These are phyloP conservation scores for Candidula unifasciata DNA, from an alignment of 2,888 invertebrate species.

Conservation along the genomic window DNA sequence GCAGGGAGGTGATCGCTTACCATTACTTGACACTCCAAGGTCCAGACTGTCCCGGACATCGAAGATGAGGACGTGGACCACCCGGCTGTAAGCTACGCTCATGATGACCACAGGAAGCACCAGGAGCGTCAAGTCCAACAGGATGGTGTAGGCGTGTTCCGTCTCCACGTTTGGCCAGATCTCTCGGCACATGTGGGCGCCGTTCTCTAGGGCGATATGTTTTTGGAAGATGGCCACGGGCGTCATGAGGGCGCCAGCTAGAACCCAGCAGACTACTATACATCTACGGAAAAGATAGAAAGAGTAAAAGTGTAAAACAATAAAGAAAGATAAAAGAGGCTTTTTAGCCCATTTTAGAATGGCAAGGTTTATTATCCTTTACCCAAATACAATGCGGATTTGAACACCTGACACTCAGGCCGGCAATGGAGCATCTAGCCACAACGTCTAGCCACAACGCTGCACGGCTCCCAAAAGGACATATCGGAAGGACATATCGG, in stretches of 20 bases:
- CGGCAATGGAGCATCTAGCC: no score
- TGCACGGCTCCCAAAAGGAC: no score
- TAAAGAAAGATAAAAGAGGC: no score
- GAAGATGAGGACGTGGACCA: conserved; percentile 75
- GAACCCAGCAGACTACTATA: conserved; percentile 78
- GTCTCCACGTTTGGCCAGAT: conserved; percentile 76
- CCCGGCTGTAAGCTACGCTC: conserved; percentile 84
- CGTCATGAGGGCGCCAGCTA: conserved; percentile 83
- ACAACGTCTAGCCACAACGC: no score
- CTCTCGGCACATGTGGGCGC: conserved; percentile 64
- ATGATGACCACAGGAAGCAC: conserved; percentile 87
- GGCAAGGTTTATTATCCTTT: no score
- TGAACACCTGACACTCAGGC: no score
- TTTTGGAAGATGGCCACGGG: conserved; percentile 81
- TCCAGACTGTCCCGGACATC: conserved; percentile 69
- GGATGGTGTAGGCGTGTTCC: conserved; percentile 86
- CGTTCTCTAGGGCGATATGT: conserved; percentile 50
- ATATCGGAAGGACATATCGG: no score
- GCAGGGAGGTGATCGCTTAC: conserved; percentile 17
- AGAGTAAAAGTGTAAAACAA: no score
- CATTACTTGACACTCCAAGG: conserved; percentile 36
- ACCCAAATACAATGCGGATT: no score
- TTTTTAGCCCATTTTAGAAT: no score
- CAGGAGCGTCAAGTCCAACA: conserved; percentile 85
- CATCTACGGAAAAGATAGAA: conserved; percentile 74